Evolutionary conservation across 2,797 vertebrate species (phyloP), one percentile per base, ranked within the genome.

Genomic region (Thripadectes ignobilis): DNA sequence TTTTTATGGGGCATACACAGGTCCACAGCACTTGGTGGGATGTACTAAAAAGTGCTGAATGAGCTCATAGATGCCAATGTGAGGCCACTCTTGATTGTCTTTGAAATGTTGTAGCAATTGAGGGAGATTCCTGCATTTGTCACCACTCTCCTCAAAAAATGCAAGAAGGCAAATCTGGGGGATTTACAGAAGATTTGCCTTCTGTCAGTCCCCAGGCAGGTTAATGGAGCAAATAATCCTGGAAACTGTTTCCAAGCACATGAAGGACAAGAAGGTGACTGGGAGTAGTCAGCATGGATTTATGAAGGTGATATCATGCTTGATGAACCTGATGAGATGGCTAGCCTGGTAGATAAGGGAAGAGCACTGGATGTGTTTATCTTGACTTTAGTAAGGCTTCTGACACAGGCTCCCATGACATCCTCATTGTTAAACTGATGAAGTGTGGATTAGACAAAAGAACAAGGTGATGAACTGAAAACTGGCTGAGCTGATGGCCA

Each of bases 1-100:
- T 4, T 91, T 67, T 8, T 58, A 7, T 0, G 1, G 11, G 6
- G 10, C 7, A 3, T 24, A 38, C 7, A 6, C 12, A 63, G 63
- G 13, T 58, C 62, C 18, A 14, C 52, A 43, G 26, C 22, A 41
- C 5, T 24, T 83, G 7, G 21, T 58, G n/a, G 27, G 15, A 34
- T 46, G 11, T n/a, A 24, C 30, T 52, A 19, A 19, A 3, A 24
- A 54, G 13, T 27, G 16, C 34, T 85, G 51, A 66, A 24, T 52
- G 30, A 92, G 9, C n/a, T 58, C 27, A 6, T 36, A 38, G 46
- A 58, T 63, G 26, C 13, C 2, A 12, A 3, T 61, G 29, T 63
- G 27, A 66, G 29, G 43, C 30, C 4, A 39, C 7, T 68, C 45
- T 61, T 41, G 24, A 36, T 77, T 82, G 12, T 49, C 30, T 89